Conservation (phyloP, 1,140 invertebrate genomes). For the Yoshiicerus persimilis region DNA sequence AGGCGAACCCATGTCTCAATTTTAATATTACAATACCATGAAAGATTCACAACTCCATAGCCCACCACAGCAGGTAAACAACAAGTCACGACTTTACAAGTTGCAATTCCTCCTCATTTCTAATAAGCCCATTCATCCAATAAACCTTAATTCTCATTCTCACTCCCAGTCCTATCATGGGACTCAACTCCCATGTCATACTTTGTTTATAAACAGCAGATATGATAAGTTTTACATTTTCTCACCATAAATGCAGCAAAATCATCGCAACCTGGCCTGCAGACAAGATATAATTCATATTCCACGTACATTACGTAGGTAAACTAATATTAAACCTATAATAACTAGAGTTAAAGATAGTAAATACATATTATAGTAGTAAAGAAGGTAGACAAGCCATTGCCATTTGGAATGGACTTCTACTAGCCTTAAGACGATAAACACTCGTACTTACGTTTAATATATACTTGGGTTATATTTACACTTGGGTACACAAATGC, state of each 20-base stretch:
- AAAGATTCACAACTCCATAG: neutral
- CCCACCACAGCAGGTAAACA: neutral
- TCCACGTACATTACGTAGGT: neutral
- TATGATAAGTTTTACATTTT: neutral
- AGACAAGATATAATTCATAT: neutral
- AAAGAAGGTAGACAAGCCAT: neutral
- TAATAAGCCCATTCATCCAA: slow-evolving; percentile 21
- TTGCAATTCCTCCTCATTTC: neutral
- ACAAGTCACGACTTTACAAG: neutral
- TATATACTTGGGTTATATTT: neutral
- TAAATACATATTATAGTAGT: too few relatives aligned
- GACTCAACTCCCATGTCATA: neutral
- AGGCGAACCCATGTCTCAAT: neutral
- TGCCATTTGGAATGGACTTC: neutral
- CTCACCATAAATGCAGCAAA: neutral
- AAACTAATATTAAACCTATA: neutral
- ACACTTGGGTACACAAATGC: neutral
- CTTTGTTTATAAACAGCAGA: neutral
- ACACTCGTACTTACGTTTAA: neutral
- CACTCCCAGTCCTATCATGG: neutral
- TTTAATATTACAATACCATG: neutral
- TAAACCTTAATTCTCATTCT: slow-evolving; percentile 15
- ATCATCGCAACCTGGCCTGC: neutral
- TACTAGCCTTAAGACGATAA: too few relatives aligned
- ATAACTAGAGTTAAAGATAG: neutral